phyloP scores from a whole-genome alignment of 2,113 vertebrate species.

The Burhinus oedicnemus region DNA sequence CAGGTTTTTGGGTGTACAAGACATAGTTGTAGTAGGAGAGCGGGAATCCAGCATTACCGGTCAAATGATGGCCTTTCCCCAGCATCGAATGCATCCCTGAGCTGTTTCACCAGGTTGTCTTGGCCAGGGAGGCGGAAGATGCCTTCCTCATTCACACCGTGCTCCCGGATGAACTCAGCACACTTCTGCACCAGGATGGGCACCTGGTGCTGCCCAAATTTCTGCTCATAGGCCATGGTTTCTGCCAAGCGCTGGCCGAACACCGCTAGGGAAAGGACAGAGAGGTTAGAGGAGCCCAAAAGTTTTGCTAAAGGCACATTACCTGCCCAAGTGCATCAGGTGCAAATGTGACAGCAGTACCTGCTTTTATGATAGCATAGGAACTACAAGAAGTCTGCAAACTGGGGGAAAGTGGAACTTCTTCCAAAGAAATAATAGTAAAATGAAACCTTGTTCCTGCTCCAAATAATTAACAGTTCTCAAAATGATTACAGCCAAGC shows the following conservation, averaged over 20 bases:
- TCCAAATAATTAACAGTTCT: neutral
- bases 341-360: neutral
- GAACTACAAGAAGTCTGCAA: neutral
- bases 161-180: slow-evolving; percentile 86
- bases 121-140: slow-evolving; percentile 96
- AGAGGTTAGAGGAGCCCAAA: neutral
- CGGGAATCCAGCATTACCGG: slow-evolving; percentile 68
- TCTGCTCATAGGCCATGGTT: slow-evolving; percentile 87
- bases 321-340: neutral
- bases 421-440: neutral
- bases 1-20: neutral
- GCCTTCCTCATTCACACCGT: slow-evolving; percentile 88
- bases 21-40: neutral
- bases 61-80: slow-evolving; percentile 93
- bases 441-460: neutral
- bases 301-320: neutral
- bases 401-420: neutral
- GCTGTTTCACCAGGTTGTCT: slow-evolving; percentile 91
- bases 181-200: slow-evolving; percentile 94
- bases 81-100: slow-evolving; percentile 90
- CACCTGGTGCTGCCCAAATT: slow-evolving; percentile 84
- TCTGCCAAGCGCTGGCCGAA: slow-evolving; percentile 89
- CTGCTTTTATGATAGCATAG: neutral
- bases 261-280: slow-evolving; percentile 68
- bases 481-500: neutral